Base-by-base conservation (phyloP, 2,113 vertebrate species). In the Chloebia gouldiae region DNA sequence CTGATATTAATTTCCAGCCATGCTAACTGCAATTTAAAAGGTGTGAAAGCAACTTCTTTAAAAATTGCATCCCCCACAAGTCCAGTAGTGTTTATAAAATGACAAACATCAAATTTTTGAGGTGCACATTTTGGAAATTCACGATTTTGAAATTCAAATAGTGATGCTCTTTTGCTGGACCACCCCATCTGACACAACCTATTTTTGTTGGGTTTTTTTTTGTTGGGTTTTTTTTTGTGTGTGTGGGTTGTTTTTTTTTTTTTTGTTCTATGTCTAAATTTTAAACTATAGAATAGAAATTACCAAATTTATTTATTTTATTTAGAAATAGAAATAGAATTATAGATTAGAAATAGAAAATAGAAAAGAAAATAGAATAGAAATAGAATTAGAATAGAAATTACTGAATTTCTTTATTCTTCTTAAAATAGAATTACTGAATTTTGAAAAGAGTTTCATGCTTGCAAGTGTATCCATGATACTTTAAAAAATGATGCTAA, bases 51-150 rank as follows among this genome's bases (percentile, higher is more conserved):
- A 28, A 60, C 19, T 4, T 59, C n/a, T 75, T 80, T 47, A 33
- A 44, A 90, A 73, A 15, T 3, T 25, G 35, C 3, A 1, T 16
- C 8, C 35, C 15, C 12, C 45, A 12, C 5, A 53, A 89, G 31
- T 10, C 39, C 53, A 33, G 25, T 0, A 22, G 2, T 30, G 19
- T 33, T 47, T 56, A 68, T 1, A 1, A 78, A 71, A 64, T 56
- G 14, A 33, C 16, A 42, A 56, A 20, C 44, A 37, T 44, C 44
- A 60, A 7, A 70, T n/a, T 79, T 68, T 49, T 49, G 24, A 72
- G n/a, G 10, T 0, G 0, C 8, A 16, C 6, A 4, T 33, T 10
- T 11, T 53, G 25, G 11, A 8, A 28, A 59, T 16, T 13, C 49
- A 71, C 2, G 1, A 16, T 42, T 91, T 63, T 86, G 56, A 49